Evolutionary conservation across 2,797 vertebrate species (phyloP).

Genomic region (Danionella dracula): DNA sequence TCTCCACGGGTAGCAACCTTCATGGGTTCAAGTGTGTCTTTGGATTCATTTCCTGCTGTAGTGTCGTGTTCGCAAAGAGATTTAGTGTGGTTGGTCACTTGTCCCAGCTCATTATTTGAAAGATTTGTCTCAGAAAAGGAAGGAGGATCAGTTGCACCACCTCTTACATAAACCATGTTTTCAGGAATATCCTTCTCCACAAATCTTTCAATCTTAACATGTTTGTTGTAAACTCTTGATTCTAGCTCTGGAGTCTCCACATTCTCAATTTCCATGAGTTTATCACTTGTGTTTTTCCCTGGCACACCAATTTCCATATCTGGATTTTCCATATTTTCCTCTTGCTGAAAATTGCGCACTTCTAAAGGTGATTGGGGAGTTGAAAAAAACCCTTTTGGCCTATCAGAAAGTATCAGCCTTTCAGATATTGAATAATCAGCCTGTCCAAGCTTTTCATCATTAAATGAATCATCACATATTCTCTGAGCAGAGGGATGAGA

Average conservation of each 20-base stretch:
- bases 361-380: slow-evolving; percentile 29
- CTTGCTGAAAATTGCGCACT: slow-evolving; percentile 57
- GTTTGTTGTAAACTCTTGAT: slow-evolving; percentile 31
- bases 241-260: slow-evolving; percentile 65
- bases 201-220: no score
- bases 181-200: no score
- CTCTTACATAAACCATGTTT: slow-evolving; percentile 8
- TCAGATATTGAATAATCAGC: background rate
- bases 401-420: slow-evolving; percentile 10
- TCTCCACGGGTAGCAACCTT: background rate
- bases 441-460: slow-evolving; percentile 58
- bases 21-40: background rate
- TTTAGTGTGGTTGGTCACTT: slow-evolving; percentile 3
- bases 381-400: slow-evolving; percentile 30
- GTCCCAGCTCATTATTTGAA: background rate
- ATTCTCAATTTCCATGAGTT: slow-evolving; percentile 62
- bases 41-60: slow-evolving; percentile 1
- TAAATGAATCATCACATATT: slow-evolving; percentile 54
- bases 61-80: slow-evolving; percentile 17
- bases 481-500: slow-evolving; percentile 61
- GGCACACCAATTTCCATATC: slow-evolving; percentile 32
- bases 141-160: background rate
- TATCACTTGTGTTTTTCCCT: slow-evolving; percentile 16
- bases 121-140: slow-evolving; percentile 6
- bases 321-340: slow-evolving; percentile 69